These are phyloP conservation scores for Pungitius pungitius DNA, from an alignment of 2,113 vertebrate genomes.

Conservation along the genomic window DNA sequence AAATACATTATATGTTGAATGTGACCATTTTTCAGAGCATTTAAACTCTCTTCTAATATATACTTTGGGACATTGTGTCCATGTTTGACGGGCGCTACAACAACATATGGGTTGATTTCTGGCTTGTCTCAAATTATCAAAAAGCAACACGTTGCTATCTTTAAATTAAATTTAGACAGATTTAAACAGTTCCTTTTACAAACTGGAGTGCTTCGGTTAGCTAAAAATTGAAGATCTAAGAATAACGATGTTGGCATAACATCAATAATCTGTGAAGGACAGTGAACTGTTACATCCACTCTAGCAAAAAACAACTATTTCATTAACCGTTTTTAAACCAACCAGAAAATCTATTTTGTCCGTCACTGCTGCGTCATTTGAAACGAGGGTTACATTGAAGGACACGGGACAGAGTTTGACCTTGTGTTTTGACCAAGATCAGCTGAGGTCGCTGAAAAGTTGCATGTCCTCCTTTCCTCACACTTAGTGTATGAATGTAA, in stretches of 20 bases:
- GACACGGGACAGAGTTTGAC: slow-evolving; percentile 30
- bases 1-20: too few relatives aligned
- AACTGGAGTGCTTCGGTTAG: not conserved
- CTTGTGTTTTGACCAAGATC: slow-evolving; percentile 47
- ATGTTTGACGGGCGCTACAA: not conserved
- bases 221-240: not conserved
- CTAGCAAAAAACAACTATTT: not conserved
- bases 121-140: not conserved
- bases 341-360: not conserved
- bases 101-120: not conserved
- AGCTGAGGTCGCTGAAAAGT: slow-evolving; percentile 4
- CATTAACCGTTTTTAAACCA: not conserved
- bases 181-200: not conserved
- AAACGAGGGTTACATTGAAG: not conserved
- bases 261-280: not conserved
- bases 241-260: not conserved
- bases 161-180: not conserved
- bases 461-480: not conserved
- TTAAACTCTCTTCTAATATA: not conserved
- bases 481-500: not conserved
- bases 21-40: not conserved
- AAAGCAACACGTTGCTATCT: not conserved
- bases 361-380: slow-evolving; percentile 4
- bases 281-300: not conserved
- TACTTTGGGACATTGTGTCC: not conserved